These are phyloP conservation scores for Thysanoteuthis rhombus DNA, from an alignment of 2,888 invertebrate genomes.

Conservation along the genomic window DNA sequence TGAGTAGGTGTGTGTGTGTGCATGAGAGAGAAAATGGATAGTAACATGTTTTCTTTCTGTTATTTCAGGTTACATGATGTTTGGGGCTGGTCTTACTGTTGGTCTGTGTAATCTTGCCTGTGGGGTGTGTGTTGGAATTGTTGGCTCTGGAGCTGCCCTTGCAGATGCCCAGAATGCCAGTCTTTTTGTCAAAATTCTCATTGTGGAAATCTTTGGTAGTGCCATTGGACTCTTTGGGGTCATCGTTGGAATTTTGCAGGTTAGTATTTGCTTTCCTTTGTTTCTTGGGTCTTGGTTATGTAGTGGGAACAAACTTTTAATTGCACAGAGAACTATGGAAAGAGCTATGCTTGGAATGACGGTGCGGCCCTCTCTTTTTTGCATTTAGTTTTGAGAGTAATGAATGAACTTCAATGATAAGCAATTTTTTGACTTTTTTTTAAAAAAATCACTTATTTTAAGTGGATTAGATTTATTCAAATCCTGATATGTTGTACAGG, in stretches of 20 bases:
- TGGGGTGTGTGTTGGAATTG: conserved; percentile 95
- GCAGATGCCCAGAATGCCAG: conserved; percentile 97
- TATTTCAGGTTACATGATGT: conserved; percentile 85
- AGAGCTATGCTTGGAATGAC: no score
- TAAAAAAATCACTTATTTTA: no score
- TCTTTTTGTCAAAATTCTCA: conserved; percentile 96
- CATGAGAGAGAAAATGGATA: no score
- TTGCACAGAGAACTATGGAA: no score
- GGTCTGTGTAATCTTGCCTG: conserved; percentile 96
- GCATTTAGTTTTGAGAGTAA: no score
- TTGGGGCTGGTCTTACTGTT: conserved; percentile 93
- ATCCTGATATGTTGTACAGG: no score
- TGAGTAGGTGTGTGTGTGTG: no score
- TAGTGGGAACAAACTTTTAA: no score
- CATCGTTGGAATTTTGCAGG: conserved; percentile 86
- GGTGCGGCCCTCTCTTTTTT: no score
- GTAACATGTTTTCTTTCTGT: background rate
- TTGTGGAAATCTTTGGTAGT: conserved; percentile 98
- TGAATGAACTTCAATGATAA: no score
- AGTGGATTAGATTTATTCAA: no score
- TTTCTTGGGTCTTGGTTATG: background rate
- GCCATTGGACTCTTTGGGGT: conserved; percentile 98
- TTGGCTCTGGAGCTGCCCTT: conserved; percentile 95
- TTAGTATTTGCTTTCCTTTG: conserved; percentile 35
- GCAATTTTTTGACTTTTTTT: no score